Conservation (phyloP, 2,888 invertebrate species). For the Axea sp. region DNA sequence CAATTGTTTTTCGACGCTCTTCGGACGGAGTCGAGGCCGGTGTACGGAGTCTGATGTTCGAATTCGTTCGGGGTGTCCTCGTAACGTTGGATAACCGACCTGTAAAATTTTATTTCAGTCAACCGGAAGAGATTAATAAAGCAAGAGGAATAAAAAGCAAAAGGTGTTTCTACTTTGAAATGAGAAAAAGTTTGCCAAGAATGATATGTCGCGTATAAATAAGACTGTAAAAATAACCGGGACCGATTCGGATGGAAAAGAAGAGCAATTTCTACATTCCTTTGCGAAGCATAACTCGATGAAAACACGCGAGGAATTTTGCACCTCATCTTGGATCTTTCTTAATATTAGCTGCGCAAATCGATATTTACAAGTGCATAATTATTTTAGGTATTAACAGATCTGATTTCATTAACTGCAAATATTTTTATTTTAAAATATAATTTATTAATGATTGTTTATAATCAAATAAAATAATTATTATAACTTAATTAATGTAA, state of each 20-base stretch:
- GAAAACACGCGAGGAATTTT: slow-evolving; percentile 25
- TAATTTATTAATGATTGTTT: too few relatives aligned
- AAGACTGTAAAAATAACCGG: slow-evolving; percentile 34
- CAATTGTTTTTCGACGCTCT: slow-evolving; percentile 64
- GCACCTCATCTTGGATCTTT: slow-evolving; percentile 5
- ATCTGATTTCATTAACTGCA: too few relatives aligned
- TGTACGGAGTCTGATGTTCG: slow-evolving; percentile 62
- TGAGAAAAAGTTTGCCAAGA: not conserved
- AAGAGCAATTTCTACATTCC: slow-evolving; percentile 25
- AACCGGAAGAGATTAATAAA: too few relatives aligned
- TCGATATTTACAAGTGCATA: too few relatives aligned
- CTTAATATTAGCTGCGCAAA: too few relatives aligned
- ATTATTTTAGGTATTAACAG: too few relatives aligned
- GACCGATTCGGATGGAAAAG: slow-evolving; percentile 13
- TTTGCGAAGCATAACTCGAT: slow-evolving; percentile 10
- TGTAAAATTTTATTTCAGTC: too few relatives aligned
- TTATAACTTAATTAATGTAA: too few relatives aligned
- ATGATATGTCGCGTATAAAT: slow-evolving; percentile 24
- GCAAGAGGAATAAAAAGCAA: not conserved
- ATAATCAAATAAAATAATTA: too few relatives aligned
- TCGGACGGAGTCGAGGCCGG: slow-evolving; percentile 74
- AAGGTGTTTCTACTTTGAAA: not conserved
- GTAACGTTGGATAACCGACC: slow-evolving; percentile 12
- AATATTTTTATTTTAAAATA: too few relatives aligned
- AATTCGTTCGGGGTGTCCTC: slow-evolving; percentile 64